Base-by-base conservation (phyloP, 2,797 vertebrate species). In the Takifugu rubripes region DNA sequence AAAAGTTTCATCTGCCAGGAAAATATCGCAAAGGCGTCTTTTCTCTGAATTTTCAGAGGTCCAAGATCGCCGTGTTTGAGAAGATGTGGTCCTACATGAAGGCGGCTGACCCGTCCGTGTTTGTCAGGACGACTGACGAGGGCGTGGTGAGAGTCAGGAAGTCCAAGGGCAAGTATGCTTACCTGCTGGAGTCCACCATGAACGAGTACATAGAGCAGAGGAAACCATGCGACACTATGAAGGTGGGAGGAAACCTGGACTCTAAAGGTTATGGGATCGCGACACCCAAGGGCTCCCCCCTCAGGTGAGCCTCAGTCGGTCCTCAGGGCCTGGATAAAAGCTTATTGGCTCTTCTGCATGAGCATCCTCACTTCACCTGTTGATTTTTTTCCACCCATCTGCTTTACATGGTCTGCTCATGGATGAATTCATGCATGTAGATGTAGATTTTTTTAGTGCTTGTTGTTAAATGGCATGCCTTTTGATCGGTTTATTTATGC, bases 11-110 rank as follows among this genome's bases (percentile, higher is more conserved):
- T 14, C 36, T 40, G 36, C 31, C 31, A 33, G 10, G 9, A 33
- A 33, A 33, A 33, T 6, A 31, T 21, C 1, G 21, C 21, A 31
- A 31, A 29, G 27, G 6, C n/a, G 56, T 3, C 1, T 57, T 24
- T 51, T 56, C 50, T 2, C 47, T 14, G 1, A 40, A 40, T 12
- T 40, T 40, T 14, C 92, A 99, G 97, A 91, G 97, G 82, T 99
- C 97, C 40, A 99, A 99, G 91, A 99, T 99, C n/a, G 97, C 97
- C 0, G 97, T 99, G 69, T 99, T 98, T 87, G 97, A 99, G 91
- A 99, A 99, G 91, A 99, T 99, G 97, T 99, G 97, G 97, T 98
- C 97, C 0, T 99, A 99, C 86, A 99, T 99, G 97, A 99, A 98
- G 83, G 94, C 96, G 3, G 97, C 97, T 0, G 96, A 99, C 70